Conservation (phyloP, 2,888 invertebrate genomes). For the Apantesis nais region DNA sequence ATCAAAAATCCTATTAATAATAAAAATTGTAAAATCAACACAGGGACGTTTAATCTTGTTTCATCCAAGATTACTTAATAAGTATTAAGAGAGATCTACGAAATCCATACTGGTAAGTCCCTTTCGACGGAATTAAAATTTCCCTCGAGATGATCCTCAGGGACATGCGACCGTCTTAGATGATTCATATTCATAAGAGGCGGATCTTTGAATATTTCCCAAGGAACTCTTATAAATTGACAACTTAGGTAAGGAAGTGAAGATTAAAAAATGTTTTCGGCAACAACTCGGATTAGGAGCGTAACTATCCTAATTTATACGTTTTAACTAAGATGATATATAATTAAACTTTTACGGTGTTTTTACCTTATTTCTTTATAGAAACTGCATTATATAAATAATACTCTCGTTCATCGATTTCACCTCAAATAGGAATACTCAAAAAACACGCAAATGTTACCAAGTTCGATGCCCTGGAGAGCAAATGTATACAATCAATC, state of each 20-base stretch:
- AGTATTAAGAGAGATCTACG: slow-evolving; percentile 30
- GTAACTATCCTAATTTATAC: not conserved
- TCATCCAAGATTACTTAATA: slow-evolving; percentile 36
- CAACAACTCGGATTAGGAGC: slow-evolving; percentile 23
- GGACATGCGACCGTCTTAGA: slow-evolving; percentile 12
- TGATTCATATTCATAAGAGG: slow-evolving; percentile 49
- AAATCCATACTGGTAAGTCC: slow-evolving; percentile 20
- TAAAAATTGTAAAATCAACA: slow-evolving; percentile 10
- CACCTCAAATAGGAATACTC: not conserved
- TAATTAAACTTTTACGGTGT: not conserved
- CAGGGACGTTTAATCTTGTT: slow-evolving; percentile 27
- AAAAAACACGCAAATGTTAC: slow-evolving; percentile 18
- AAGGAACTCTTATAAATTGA: slow-evolving; percentile 37
- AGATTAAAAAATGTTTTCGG: slow-evolving; percentile 34
- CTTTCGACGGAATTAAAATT: slow-evolving; percentile 36
- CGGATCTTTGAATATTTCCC: slow-evolving; percentile 25
- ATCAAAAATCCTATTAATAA: slow-evolving; percentile 7
- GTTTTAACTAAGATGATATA: not conserved
- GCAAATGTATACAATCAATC: slow-evolving; percentile 43
- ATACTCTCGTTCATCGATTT: slow-evolving; percentile 1
- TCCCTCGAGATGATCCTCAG: slow-evolving; percentile 29
- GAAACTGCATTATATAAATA: not conserved
- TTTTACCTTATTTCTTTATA: not conserved
- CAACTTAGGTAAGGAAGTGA: slow-evolving; percentile 29
- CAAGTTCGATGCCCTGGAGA: slow-evolving; percentile 40